These are phyloP conservation scores for Scotopteryx bipunctaria DNA, from an alignment of 2,888 invertebrate species.

Conservation along the genomic window DNA sequence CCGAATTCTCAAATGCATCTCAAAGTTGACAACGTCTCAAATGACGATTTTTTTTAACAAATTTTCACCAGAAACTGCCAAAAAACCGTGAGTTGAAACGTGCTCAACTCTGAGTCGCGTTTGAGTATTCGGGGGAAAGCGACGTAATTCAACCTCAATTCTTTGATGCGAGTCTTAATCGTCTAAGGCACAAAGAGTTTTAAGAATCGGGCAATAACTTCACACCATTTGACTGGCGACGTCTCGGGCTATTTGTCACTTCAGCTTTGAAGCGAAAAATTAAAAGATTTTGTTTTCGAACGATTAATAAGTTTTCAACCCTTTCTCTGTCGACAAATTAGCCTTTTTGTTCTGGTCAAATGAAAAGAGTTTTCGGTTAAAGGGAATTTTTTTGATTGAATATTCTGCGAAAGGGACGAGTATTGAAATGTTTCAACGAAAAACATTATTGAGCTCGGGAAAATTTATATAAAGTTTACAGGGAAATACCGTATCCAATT, in stretches of 20 bases:
- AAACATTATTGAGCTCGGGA: not conserved
- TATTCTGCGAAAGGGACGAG: slow-evolving; percentile 2
- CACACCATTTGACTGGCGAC: slow-evolving; percentile 32
- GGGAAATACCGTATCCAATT: not conserved
- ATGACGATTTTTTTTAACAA: too few species aligned
- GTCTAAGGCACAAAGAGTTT: slow-evolving; percentile 27
- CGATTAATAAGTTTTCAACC: slow-evolving; percentile 41
- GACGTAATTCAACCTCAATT: not conserved
- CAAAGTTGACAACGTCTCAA: too few species aligned
- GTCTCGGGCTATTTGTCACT: slow-evolving; percentile 24
- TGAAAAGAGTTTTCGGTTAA: slow-evolving; percentile 47
- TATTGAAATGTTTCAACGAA: slow-evolving; percentile 2
- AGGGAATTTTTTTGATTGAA: slow-evolving; percentile 28
- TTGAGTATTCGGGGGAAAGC: not conserved
- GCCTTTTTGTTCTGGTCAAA: slow-evolving; percentile 53
- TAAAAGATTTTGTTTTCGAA: slow-evolving; percentile 28
- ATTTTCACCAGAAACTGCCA: too few species aligned
- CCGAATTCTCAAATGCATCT: too few species aligned
- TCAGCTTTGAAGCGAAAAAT: slow-evolving; percentile 19
- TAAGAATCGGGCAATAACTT: slow-evolving; percentile 55
- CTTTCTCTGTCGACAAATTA: slow-evolving; percentile 55
- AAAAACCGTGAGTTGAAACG: too few species aligned
- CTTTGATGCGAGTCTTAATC: not conserved
- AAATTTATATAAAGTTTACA: not conserved
- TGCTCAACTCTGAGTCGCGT: too few species aligned